phyloP scores from a whole-genome alignment of 2,113 vertebrate genomes.

The Emydura subglobosa region DNA sequence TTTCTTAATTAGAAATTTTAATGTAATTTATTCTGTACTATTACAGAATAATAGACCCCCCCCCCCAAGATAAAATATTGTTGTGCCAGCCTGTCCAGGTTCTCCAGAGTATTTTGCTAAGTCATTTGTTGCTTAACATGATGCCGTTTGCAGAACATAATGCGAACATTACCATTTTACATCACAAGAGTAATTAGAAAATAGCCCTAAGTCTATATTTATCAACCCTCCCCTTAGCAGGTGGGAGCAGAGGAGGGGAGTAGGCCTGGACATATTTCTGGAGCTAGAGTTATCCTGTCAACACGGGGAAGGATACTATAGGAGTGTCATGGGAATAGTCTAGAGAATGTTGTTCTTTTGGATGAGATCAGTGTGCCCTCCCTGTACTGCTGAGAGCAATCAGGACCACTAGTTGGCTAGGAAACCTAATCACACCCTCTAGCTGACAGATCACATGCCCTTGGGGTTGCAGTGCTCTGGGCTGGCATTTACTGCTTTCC shows the following conservation, averaged over 20 bases:
- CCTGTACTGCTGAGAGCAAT: not conserved
- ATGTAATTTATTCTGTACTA: not conserved
- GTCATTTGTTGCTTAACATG: constrained; percentile 10
- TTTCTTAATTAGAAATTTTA: not conserved
- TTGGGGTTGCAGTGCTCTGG: not conserved
- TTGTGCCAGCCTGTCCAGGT: not conserved
- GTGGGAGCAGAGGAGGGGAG: not conserved
- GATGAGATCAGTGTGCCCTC: not conserved
- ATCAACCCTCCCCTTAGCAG: not conserved
- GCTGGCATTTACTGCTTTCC: not conserved
- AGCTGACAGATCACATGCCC: not conserved
- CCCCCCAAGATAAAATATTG: not conserved
- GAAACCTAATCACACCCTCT: not conserved
- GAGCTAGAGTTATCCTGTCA: not conserved
- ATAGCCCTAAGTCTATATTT: not conserved
- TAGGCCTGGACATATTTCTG: not conserved
- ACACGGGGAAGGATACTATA: not conserved
- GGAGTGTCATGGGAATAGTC: not conserved
- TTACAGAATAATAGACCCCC: not conserved
- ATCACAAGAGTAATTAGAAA: not conserved
- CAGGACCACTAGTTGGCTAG: not conserved
- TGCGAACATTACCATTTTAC: not conserved
- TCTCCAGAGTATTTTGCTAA: not conserved
- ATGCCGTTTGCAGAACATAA: not conserved
- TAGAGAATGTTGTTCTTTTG: not conserved